Base-by-base conservation (phyloP, 2,113 vertebrate genomes). In the Holacanthus passer region DNA sequence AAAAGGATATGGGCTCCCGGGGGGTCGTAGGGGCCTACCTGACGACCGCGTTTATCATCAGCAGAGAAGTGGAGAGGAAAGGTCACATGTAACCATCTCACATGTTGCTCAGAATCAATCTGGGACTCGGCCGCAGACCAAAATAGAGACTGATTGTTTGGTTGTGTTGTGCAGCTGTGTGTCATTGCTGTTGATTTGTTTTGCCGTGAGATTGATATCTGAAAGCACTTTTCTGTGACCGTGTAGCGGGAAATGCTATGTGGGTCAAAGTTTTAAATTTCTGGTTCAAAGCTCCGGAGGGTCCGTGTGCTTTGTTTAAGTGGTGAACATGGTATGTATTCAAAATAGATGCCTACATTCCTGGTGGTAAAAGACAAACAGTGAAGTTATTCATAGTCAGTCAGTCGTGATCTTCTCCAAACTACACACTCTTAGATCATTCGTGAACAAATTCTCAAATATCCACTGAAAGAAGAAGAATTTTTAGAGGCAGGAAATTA, bases 21-120 rank as follows among this genome's bases (percentile, higher is more conserved):
- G 50, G 82, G 87, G 86, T 85, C 81, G 60, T 52, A 63, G 79
- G 80, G 85, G 72, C 60, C 69, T 74, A 88, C 79, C 90, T 92
- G 89, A 80, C 13, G 73, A 48, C 59, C 48, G 1, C 43, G 79
- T 90, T 87, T 70, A 92, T 91, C 93, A 93, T 83, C 85, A 88
- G 78, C 73, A 12, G 56, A 68, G 79, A 86, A 79, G 73, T 71
- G 66, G 71, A 74, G 86, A 84, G 86, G 88, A 89, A 81, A 89
- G 88, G 87, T 90, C 43, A 24, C 14, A 35, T 32, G 55, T 72
- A 78, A 86, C 41, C 85, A 66, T 84, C 82, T 80, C 82, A 37
- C 68, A 68, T 84, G 83, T 83, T 84, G 82, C 79, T 87, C 73
- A 63, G 31, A 88, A 93, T 92, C 90, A 91, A 89, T 91, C 81